Percentiles rank a stretch among this genome's conserved stretches.
phyloP scores from a whole-genome alignment of 1,140 invertebrate species.

The Zaprionus africanus region DNA sequence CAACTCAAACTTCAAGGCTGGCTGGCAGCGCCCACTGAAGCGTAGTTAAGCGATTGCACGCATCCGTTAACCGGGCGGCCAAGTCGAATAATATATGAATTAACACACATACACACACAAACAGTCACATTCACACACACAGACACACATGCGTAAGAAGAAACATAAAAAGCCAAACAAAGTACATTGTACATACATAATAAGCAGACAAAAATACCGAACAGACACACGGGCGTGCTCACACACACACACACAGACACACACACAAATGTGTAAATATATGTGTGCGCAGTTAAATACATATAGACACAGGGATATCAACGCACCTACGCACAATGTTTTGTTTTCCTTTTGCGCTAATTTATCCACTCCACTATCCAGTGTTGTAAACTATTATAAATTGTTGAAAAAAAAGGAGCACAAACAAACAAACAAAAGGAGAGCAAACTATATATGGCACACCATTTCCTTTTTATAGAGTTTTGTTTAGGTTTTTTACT shows the following conservation, averaged over 20 bases:
- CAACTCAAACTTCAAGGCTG: not conserved
- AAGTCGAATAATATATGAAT: constrained; percentile 3
- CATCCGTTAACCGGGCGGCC: constrained; percentile 1
- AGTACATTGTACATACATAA: constrained; percentile 5
- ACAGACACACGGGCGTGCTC: constrained; percentile 10
- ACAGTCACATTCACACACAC: not conserved
- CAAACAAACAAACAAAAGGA: not conserved
- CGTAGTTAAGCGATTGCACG: constrained; percentile 9
- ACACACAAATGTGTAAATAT: not conserved
- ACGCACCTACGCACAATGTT: not conserved
- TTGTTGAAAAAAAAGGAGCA: not conserved
- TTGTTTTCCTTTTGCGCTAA: constrained; percentile 11
- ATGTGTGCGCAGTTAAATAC: constrained; percentile 14
- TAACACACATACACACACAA: constrained; percentile 2
- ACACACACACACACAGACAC: too few relatives aligned
- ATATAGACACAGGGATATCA: not conserved
- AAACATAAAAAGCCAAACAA: constrained; percentile 9
- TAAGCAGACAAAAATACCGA: constrained; percentile 4
- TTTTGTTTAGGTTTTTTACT: constrained; percentile 5
- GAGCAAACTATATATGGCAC: not conserved
- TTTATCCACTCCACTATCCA: constrained; percentile 1
- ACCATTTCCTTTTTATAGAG: not conserved
- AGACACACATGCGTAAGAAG: constrained; percentile 5
- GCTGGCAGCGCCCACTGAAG: not conserved
- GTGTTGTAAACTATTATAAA: not conserved